Evolutionary conservation across 2,797 vertebrate species (phyloP).

Genomic region (Salmo trutta): DNA sequence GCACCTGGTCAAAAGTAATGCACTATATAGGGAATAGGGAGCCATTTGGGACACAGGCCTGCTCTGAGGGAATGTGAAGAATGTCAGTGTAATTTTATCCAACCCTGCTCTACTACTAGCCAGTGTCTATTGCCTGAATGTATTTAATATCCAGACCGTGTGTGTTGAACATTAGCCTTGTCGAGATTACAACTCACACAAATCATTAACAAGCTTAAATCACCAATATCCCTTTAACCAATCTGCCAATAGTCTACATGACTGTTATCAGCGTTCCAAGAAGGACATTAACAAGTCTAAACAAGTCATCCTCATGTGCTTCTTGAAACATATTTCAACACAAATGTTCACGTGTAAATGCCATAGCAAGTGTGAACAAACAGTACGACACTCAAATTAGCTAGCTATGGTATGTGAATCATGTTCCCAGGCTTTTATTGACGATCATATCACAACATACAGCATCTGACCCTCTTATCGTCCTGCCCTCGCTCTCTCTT

Average conservation of each 20-base stretch:
- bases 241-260: neutral
- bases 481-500: neutral
- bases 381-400: neutral
- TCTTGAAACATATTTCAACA: neutral
- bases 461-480: neutral
- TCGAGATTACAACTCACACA: neutral
- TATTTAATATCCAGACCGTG: conserved; percentile 27
- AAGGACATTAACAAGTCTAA: neutral
- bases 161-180: conserved; percentile 9
- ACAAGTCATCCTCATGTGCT: neutral
- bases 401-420: neutral
- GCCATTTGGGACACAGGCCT: neutral
- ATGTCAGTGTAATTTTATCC: conserved; percentile 71
- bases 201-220: neutral
- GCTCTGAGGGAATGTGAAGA: conserved; percentile 73
- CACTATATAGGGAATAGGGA: neutral
- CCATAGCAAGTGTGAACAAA: neutral
- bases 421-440: neutral
- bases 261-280: neutral
- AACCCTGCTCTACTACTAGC: conserved; percentile 53
- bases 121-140: conserved; percentile 58
- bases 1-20: neutral
- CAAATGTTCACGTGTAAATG: neutral
- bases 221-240: neutral
- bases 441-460: neutral